Evolutionary conservation across 2,113 vertebrate species (phyloP).

Genomic region (Aptenodytes forsteri): DNA sequence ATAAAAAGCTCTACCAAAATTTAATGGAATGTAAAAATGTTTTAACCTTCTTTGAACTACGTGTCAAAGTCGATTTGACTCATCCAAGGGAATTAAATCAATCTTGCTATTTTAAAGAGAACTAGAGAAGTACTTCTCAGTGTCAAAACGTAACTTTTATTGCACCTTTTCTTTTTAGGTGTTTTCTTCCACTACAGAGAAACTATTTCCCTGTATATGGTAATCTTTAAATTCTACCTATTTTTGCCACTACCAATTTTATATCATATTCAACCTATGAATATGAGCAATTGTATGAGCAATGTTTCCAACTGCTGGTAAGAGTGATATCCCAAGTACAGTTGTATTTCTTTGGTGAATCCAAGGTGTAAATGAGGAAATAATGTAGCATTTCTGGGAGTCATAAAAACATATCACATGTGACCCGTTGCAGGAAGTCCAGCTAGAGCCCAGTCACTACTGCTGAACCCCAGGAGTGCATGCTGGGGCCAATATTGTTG

Average conservation of each 20-base stretch:
- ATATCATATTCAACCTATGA: neutral
- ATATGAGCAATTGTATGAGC: too few species aligned
- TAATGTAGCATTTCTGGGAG: neutral
- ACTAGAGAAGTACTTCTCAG: neutral
- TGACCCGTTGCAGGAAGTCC: neutral
- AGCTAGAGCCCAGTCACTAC: neutral
- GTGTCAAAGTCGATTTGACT: neutral
- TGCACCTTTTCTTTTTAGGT: neutral
- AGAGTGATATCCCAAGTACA: neutral
- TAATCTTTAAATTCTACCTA: neutral
- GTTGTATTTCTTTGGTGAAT: neutral
- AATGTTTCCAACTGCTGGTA: neutral
- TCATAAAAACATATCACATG: neutral
- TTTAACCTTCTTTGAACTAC: neutral
- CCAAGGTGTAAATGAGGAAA: neutral
- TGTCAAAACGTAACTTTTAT: neutral
- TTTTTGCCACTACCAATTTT: neutral
- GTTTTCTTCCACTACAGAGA: neutral
- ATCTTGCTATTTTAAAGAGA: neutral
- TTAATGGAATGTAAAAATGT: constrained; percentile 8
- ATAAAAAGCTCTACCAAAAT: neutral
- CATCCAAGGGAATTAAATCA: neutral
- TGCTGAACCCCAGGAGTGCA: neutral
- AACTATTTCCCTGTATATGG: neutral
- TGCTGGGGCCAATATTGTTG: neutral